phyloP scores from a whole-genome alignment of 2,113 vertebrate species.

The Psilopogon haemacephalus region DNA sequence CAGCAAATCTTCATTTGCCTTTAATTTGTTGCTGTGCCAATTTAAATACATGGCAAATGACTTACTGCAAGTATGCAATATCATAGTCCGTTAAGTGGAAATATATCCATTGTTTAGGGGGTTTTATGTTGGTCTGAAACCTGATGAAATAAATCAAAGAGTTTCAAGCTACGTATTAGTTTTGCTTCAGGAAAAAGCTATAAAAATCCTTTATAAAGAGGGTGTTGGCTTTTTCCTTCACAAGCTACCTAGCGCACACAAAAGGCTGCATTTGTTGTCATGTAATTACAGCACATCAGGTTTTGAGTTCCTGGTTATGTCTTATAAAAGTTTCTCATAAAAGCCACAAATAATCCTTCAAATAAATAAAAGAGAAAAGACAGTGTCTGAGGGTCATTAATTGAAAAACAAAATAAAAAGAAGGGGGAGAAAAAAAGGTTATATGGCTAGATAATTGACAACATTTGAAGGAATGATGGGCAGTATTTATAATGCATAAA shows the following conservation, averaged over 20 bases:
- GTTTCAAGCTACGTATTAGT: neutral
- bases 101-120: neutral
- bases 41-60: neutral
- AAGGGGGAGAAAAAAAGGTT: neutral
- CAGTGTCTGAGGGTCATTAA: neutral
- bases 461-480: no score
- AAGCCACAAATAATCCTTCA: constrained; percentile 18
- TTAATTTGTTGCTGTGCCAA: neutral
- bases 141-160: neutral
- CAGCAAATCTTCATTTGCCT: neutral
- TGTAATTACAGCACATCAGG: constrained; percentile 22
- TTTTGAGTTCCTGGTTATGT: neutral
- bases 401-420: neutral
- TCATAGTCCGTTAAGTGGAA: neutral
- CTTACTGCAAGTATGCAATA: no score
- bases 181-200: neutral
- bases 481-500: no score
- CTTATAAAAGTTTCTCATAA: neutral
- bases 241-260: neutral
- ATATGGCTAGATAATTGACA: no score
- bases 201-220: neutral
- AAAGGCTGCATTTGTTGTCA: constrained; percentile 8
- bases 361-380: neutral
- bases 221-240: neutral
- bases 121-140: neutral